phyloP scores from a whole-genome alignment of 2,113 vertebrate genomes.

The Pedetes capensis region DNA sequence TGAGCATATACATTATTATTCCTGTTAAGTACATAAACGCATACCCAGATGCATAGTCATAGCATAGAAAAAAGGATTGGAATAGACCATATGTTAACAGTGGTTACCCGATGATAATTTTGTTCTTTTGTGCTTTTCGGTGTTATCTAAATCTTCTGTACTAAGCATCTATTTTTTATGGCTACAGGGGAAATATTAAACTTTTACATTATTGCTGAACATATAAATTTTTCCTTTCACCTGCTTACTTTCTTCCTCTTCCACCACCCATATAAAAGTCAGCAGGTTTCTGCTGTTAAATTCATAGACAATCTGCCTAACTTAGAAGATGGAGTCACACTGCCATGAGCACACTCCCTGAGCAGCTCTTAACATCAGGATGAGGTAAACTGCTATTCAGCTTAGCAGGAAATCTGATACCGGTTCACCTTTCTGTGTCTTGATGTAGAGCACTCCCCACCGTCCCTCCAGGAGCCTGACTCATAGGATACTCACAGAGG shows the following conservation, averaged over 20 bases:
- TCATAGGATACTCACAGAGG: not conserved
- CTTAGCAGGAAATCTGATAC: not conserved
- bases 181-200: not conserved
- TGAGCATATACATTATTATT: not conserved
- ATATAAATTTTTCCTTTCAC: not conserved
- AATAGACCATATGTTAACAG: not conserved
- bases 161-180: not conserved
- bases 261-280: not conserved
- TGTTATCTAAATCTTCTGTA: not conserved
- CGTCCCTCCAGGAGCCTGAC: constrained; percentile 21
- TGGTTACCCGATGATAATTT: not conserved
- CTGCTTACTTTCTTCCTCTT: not conserved
- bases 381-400: not conserved
- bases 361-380: not conserved
- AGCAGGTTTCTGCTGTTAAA: not conserved
- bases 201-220: not conserved
- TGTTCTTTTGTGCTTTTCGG: constrained; percentile 5
- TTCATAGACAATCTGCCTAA: not conserved
- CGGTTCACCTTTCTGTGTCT: not conserved
- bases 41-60: not conserved
- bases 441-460: not conserved
- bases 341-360: not conserved
- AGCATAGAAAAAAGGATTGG: not conserved
- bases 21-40: not conserved
- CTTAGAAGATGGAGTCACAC: not conserved